phyloP scores from a whole-genome alignment of 2,797 vertebrate species.

The Coluber constrictor region DNA sequence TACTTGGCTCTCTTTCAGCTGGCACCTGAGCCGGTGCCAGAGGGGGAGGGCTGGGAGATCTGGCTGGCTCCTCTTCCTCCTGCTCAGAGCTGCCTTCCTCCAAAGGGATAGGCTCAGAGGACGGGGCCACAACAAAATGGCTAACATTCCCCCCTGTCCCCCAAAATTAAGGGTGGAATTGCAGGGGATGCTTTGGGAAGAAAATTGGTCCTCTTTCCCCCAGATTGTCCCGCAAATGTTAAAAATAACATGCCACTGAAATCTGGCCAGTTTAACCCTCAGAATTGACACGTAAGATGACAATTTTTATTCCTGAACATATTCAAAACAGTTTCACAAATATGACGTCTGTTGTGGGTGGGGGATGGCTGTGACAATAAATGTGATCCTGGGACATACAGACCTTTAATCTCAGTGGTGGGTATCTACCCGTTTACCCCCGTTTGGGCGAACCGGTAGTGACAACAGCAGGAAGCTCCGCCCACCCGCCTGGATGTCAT shows the following conservation, averaged over 20 bases:
- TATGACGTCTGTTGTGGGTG: neutral
- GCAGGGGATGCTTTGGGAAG: neutral
- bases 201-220: neutral
- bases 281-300: neutral
- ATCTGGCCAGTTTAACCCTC: neutral
- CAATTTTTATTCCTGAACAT: neutral
- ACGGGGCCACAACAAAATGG: too few relatives aligned
- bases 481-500: too few relatives aligned
- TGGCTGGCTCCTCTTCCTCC: too few relatives aligned
- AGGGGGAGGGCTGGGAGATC: too few relatives aligned
- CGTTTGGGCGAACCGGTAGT: too few relatives aligned
- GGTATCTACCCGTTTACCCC: too few relatives aligned
- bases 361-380: neutral
- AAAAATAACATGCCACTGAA: neutral
- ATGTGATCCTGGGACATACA: neutral
- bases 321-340: neutral
- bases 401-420: neutral
- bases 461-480: too few relatives aligned
- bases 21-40: too few relatives aligned
- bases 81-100: too few relatives aligned
- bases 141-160: neutral
- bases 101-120: too few relatives aligned
- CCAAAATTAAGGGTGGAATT: neutral
- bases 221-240: neutral
- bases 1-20: too few relatives aligned